A percentile compares a stretch with the other conserved stretches of the same genome.
phyloP scores from a whole-genome alignment of 2,888 invertebrate species.

The Chymomyza procnemis region DNA sequence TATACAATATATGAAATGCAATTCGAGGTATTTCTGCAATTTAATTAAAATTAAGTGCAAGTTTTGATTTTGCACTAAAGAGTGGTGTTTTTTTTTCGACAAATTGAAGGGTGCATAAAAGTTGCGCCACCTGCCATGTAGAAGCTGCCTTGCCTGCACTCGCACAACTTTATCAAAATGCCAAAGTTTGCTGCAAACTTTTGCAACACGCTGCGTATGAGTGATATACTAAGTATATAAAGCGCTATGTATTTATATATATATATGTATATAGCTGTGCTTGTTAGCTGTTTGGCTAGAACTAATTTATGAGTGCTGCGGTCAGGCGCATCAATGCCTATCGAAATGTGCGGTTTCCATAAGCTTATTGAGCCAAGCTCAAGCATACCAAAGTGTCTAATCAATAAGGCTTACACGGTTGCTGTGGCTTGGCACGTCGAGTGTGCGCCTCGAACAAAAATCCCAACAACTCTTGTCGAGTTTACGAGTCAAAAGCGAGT shows the following conservation, averaged over 20 bases:
- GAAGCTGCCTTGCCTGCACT: conserved; percentile 14
- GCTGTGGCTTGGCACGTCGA: background rate
- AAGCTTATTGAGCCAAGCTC: conserved; percentile 26
- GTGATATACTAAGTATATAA: conserved; percentile 28
- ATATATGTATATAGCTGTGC: background rate
- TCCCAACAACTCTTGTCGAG: conserved; percentile 28
- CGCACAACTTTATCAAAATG: background rate
- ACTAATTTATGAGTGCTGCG: conserved; percentile 51
- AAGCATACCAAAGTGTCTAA: conserved; percentile 32
- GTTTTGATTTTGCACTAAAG: conserved; percentile 33
- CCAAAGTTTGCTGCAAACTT: conserved; percentile 25
- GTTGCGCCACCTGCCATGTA: background rate
- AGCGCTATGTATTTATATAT: background rate
- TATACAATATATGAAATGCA: conserved; percentile 10
- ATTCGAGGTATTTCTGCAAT: conserved; percentile 27
- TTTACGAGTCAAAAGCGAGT: conserved; percentile 31
- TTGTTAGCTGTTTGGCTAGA: conserved; percentile 9
- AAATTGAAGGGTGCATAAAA: background rate
- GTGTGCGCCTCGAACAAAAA: conserved; percentile 15
- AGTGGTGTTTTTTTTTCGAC: background rate
- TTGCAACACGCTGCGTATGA: conserved; percentile 29
- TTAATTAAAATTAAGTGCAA: conserved; percentile 55
- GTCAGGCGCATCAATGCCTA: background rate
- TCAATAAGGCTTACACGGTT: conserved; percentile 26
- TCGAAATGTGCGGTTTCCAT: background rate